Evolutionary conservation across 2,888 invertebrate genomes (phyloP).

Genomic region (Rugalucina vietnamica): DNA sequence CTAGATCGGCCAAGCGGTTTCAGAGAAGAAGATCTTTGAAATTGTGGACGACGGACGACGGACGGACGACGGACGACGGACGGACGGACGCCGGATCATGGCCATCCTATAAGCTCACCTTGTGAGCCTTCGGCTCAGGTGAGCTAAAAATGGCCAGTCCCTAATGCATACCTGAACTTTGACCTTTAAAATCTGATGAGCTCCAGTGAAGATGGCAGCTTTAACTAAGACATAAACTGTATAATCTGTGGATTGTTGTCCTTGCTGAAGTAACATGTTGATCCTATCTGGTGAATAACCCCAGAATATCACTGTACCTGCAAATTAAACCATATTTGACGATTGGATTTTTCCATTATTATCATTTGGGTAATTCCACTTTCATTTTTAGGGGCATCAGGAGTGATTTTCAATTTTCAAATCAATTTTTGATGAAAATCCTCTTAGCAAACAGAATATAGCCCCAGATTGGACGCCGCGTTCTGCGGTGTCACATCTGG

Average conservation of each 20-base stretch:
- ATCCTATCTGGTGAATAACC: constrained; percentile 13
- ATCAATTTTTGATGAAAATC: background rate
- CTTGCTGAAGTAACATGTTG: constrained; percentile 27
- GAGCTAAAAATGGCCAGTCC: background rate
- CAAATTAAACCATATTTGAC: background rate
- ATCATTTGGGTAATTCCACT: background rate
- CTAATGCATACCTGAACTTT: constrained; percentile 26
- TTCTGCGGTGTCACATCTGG: too few species aligned
- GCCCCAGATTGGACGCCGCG: too few species aligned
- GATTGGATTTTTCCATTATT: background rate
- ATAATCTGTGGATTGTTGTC: constrained; percentile 16
- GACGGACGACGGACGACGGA: too few species aligned
- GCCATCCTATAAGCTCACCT: background rate
- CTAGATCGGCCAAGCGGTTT: too few species aligned
- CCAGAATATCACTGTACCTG: constrained; percentile 21
- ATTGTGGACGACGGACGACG: too few species aligned
- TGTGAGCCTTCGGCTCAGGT: background rate
- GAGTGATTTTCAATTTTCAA: background rate
- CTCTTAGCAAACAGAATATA: too few species aligned
- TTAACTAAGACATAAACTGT: constrained; percentile 31
- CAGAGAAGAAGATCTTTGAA: too few species aligned
- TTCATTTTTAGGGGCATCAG: background rate
- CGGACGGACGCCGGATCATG: background rate
- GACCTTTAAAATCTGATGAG: background rate
- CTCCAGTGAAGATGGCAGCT: background rate